phyloP scores from a whole-genome alignment of 35 echinoderm and acorn worm species.

The Apostichopus parvimensis region DNA sequence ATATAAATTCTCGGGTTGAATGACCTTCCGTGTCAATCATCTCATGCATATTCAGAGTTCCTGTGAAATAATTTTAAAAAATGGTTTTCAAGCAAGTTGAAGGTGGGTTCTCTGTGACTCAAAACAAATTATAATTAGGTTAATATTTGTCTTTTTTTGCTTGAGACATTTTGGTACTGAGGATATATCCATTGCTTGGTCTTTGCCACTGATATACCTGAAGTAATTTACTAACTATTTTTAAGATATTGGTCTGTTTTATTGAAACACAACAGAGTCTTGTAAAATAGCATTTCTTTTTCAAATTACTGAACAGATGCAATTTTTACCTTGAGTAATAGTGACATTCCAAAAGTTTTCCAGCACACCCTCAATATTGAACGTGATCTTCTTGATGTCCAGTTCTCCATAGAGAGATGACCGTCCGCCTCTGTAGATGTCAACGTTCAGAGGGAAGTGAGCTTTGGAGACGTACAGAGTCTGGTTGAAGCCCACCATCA shows the following conservation, averaged over 20 bases:
- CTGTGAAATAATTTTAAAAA: constrained; percentile 2
- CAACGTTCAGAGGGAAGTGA: constrained; percentile 71
- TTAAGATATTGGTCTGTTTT: too few species aligned
- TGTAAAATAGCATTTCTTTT: background rate
- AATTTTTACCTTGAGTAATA: constrained; percentile 75
- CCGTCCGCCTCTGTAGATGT: constrained; percentile 81
- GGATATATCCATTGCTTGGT: too few species aligned
- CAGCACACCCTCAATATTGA: constrained; percentile 88
- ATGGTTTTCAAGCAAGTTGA: too few species aligned
- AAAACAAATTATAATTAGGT: too few species aligned
- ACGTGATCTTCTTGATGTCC: constrained; percentile 62
- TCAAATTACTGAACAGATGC: background rate
- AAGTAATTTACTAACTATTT: too few species aligned
- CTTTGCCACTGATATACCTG: too few species aligned
- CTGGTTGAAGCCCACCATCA: constrained; percentile 83
- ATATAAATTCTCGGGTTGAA: constrained; percentile 69
- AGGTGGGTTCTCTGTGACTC: too few species aligned
- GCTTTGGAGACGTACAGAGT: constrained; percentile 65
- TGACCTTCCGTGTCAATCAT: constrained; percentile 81
- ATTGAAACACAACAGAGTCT: background rate
- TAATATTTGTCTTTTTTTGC: too few species aligned
- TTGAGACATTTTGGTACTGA: too few species aligned
- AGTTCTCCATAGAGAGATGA: constrained; percentile 83
- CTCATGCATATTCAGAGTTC: constrained; percentile 87
- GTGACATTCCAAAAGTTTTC: constrained; percentile 80